Conservation (phyloP, 2,888 invertebrate genomes). For the Dolichomitus sp. region DNA sequence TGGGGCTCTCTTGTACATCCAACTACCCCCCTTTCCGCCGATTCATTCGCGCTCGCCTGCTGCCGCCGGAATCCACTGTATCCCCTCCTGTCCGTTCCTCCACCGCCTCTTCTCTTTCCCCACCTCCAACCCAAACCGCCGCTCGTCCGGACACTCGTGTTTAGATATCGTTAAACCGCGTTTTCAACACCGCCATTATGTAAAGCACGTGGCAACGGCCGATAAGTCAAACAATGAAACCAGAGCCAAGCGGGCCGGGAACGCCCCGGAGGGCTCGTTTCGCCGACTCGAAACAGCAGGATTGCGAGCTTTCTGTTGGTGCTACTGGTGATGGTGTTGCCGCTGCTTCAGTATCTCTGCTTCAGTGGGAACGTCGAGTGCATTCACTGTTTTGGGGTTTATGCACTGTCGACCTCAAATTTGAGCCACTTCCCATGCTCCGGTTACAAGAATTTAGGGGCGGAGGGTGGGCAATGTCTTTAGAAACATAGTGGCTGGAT, state of each 20-base stretch:
- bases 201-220: constrained; percentile 82
- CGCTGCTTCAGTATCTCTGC: constrained; percentile 42
- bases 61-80: constrained; percentile 40
- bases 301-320: constrained; percentile 33
- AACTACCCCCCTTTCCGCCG: constrained; percentile 49
- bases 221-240: constrained; percentile 84
- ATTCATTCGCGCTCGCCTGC: constrained; percentile 50
- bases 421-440: neutral
- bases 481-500: neutral
- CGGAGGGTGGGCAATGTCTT: neutral
- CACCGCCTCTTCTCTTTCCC: constrained; percentile 3
- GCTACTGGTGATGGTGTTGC: neutral
- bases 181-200: constrained; percentile 84
- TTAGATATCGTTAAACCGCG: constrained; percentile 84
- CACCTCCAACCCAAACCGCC: constrained; percentile 35
- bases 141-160: constrained; percentile 78
- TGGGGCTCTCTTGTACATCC: constrained; percentile 2
- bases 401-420: constrained; percentile 19
- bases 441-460: neutral
- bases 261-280: constrained; percentile 54
- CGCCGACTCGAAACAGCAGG: constrained; percentile 49
- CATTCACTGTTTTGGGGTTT: constrained; percentile 32
- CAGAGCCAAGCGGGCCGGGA: constrained; percentile 56
- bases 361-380: constrained; percentile 29
- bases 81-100: neutral